Evolutionary conservation across 2,888 invertebrate genomes (phyloP), one percentile per base, ranked within the genome.

Genomic region (Operophtera brumata): DNA sequence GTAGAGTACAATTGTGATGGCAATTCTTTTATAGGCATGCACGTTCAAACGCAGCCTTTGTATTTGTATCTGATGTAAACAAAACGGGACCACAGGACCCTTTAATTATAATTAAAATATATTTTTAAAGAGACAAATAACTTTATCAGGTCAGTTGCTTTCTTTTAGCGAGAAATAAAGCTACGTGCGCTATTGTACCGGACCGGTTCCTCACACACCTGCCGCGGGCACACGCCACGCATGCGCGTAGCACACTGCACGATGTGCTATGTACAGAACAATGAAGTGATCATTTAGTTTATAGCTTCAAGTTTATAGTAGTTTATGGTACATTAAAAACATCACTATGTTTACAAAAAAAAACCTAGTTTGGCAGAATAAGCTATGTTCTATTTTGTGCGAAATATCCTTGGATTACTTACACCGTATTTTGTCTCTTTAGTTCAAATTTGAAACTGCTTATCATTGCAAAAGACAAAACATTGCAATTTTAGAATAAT

Each of bases 201-300:
- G 74, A 74, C 73, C 77, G 77, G 76, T 78, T 52, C 9, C 79
- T 64, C 67, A 77, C 67, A 80, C 88, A 88, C 88, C 88, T 88
- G 88, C 87, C 85, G 71, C 66, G 71, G 87, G 88, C 88, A 87
- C 88, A 88, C 88, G 88, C 86, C 86, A 84, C 72, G 64, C 69
- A 57, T 50, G 71, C 70, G 32, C 59, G 51, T 45, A 69, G 70
- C 71, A 78, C 77, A 84, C 78, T 73, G 54, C 41, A 40, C 26
- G 43, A 52, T 55, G 20, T 25, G 44, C 47, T 54, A 54, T 52
- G 48, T 6, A 9, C 30, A 30, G 9, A 30, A 4, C 20, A 20
- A 20, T 20, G 20, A 10, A 42, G 47, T 14, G 9, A 43, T 42
- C 28, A 25, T 14, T 45, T 35, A 12, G 10, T 30, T 30, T 34